phyloP scores from a whole-genome alignment of 2,113 vertebrate species.

The Oceanites oceanicus region DNA sequence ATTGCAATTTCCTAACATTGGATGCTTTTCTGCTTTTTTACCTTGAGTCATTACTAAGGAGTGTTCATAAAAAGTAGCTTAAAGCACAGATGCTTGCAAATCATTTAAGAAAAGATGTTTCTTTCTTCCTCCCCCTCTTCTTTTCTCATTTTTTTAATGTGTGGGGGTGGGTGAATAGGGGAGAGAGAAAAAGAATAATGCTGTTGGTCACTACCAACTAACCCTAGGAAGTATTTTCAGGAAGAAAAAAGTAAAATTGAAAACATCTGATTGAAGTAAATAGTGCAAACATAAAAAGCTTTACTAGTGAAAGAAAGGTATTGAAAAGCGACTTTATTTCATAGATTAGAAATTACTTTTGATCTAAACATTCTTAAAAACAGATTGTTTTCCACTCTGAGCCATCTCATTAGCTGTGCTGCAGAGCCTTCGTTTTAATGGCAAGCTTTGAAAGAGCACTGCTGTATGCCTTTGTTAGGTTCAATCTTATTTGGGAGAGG shows the following conservation, averaged over 20 bases:
- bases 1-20: constrained; percentile 88
- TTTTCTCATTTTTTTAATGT: constrained; percentile 54
- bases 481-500: constrained; percentile 67
- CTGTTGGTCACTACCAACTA: constrained; percentile 71
- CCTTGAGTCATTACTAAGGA: constrained; percentile 82
- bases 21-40: constrained; percentile 84
- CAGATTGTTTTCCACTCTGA: constrained; percentile 76
- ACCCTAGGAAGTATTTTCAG: constrained; percentile 78
- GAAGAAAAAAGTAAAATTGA: constrained; percentile 78
- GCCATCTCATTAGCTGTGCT: constrained; percentile 75
- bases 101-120: constrained; percentile 80
- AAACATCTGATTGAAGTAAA: constrained; percentile 88
- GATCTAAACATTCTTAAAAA: constrained; percentile 81
- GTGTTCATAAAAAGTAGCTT: constrained; percentile 85
- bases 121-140: constrained; percentile 66
- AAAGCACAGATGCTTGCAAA: constrained; percentile 82
- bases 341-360: constrained; percentile 86
- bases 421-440: constrained; percentile 66
- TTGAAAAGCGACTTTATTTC: constrained; percentile 80
- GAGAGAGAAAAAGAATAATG: constrained; percentile 68
- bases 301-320: constrained; percentile 78
- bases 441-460: constrained; percentile 67
- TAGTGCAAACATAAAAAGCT: constrained; percentile 80
- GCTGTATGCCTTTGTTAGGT: constrained; percentile 70
- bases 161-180: constrained; percentile 26